A percentile compares a stretch with the other conserved stretches of the same genome.
phyloP scores from a whole-genome alignment of 2,888 invertebrate genomes.

The Nomada ferruginata region DNA sequence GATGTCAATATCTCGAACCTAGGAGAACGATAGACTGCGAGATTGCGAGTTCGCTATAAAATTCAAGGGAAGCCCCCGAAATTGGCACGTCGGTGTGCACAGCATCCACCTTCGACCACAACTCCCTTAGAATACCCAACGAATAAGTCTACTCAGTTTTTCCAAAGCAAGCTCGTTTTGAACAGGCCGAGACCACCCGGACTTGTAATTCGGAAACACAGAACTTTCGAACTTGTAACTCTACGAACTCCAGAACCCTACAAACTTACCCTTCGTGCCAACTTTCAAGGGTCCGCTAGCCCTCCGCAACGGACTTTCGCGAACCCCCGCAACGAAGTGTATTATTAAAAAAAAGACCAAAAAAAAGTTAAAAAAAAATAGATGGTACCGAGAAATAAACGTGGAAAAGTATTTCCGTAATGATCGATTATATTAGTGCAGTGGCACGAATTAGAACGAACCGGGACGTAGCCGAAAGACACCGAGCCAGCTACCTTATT shows the following conservation, averaged over 20 bases:
- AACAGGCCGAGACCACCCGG: no score
- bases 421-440: neutral
- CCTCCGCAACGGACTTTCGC: neutral
- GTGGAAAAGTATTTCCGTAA: neutral
- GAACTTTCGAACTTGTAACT: conserved; percentile 1
- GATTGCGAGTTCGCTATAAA: neutral
- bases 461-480: conserved; percentile 2
- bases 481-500: neutral
- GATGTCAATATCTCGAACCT: neutral
- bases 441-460: neutral
- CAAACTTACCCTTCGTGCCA: neutral
- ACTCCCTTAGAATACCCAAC: neutral
- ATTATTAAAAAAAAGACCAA: neutral
- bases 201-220: neutral
- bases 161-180: neutral
- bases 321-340: neutral
- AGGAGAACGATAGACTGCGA: neutral
- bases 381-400: neutral
- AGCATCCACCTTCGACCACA: neutral
- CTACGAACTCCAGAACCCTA: neutral
- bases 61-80: neutral
- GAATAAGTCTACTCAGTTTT: neutral
- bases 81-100: neutral
- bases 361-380: no score
- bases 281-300: neutral